phyloP scores from a whole-genome alignment of 2,797 vertebrate species.

The Falco columbarius region DNA sequence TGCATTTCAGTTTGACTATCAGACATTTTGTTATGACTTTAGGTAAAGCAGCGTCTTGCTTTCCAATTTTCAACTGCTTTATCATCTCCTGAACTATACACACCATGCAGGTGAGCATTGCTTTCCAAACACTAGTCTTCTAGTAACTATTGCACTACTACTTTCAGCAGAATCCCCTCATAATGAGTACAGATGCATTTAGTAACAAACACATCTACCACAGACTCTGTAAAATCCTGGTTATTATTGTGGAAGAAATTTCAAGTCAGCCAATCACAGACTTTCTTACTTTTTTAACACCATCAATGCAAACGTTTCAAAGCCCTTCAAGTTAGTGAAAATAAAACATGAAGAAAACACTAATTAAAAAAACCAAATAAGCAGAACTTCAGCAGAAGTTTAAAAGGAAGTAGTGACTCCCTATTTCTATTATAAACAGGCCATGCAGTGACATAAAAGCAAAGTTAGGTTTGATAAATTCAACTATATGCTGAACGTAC shows the following conservation, averaged over 20 bases:
- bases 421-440: neutral
- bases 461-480: neutral
- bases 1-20: neutral
- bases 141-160: neutral
- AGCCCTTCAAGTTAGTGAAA: neutral
- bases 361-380: neutral
- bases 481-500: neutral
- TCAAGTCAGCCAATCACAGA: neutral
- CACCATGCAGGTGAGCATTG: neutral
- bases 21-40: neutral
- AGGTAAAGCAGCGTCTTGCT: neutral
- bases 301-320: neutral
- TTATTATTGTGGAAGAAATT: neutral
- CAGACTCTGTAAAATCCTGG: neutral
- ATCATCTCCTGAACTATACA: neutral
- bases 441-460: neutral
- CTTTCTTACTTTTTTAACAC: neutral
- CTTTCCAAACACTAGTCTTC: neutral
- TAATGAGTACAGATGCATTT: rapidly evolving
- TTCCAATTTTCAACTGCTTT: neutral
- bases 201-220: neutral
- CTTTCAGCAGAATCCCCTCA: neutral
- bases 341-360: neutral
- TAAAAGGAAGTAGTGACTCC: neutral
- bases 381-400: neutral